Conservation (phyloP, 37 sponge, comb jelly and placozoan genomes). For the Halichondria panicea region DNA sequence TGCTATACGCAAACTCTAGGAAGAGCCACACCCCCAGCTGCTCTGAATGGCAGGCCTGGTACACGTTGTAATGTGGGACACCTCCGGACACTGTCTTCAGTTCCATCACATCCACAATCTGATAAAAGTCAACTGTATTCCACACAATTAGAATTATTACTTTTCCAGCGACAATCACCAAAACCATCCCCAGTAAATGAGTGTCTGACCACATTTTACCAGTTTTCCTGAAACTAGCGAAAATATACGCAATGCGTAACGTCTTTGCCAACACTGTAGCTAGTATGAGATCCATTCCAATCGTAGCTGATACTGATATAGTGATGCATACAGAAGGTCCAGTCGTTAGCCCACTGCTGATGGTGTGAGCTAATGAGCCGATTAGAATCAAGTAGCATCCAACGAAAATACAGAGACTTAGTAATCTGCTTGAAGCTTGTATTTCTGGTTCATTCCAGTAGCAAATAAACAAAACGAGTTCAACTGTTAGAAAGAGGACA, state of each 20-base stretch:
- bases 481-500: background rate
- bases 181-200: background rate
- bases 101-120: background rate
- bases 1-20: background rate
- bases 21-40: background rate
- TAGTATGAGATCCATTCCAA: background rate
- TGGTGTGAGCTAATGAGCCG: background rate
- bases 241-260: slow-evolving; percentile 16
- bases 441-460: slow-evolving; percentile 6
- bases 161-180: background rate
- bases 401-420: slow-evolving; percentile 16
- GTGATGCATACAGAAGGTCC: background rate
- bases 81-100: background rate
- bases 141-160: background rate
- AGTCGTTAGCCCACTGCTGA: background rate
- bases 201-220: background rate
- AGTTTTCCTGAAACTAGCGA: slow-evolving; percentile 13
- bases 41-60: background rate
- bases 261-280: background rate
- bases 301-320: background rate
- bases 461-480: background rate
- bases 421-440: slow-evolving; percentile 18
- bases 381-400: slow-evolving; percentile 6
- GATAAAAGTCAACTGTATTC: background rate
- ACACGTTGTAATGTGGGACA: background rate